Evolutionary conservation across 1,140 invertebrate genomes (phyloP), one percentile per base, ranked within the genome.

Genomic region (Drosophila sulfurigaster): DNA sequence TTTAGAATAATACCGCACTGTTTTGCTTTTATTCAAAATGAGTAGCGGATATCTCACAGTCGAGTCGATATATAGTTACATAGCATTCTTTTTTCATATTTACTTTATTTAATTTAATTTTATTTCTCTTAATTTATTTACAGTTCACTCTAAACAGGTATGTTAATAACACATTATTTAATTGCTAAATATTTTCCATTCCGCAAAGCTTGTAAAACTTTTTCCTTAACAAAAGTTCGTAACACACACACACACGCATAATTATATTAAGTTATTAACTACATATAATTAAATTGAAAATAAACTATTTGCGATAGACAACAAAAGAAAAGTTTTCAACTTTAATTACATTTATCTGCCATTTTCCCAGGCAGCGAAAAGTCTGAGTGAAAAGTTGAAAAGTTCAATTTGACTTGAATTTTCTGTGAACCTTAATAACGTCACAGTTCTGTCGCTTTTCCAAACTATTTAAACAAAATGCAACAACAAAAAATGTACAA

Each of bases 281-380:
- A 20, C 20, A 63, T 63, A 20, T 51, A 52, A 52, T 13, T 7
- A 15, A 64, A 41, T 28, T 64, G 5, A 52, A 10, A 25, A 30
- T 30, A n/a, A 52, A 52, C 20, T 38, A 11, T 16, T 56, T 56
- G 35, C 7, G 8, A 56, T 56, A 38, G 32, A 56, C 13, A 25
- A 20, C 35, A 41, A 49, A 62, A 68, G 11, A 15, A 46, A 63
- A 70, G 58, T 62, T 70, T 58, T 48, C 30, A 68, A 74, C 56
- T 74, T 68, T 74, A 74, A 74, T 74, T 74, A 74, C 64, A 68
- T 68, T 74, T 74, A 57, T 54, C 65, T 68, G 64, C 28, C 58
- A 54, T 52, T 58, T 32, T 8, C 16, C 46, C 32, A 54, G 16
- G 13, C 43, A 20, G 57, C 13, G 41, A n/a, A 43, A 43, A 43